A percentile compares a stretch with the other conserved stretches of the same genome.
These are phyloP conservation scores for Acanthaster planci DNA, from an alignment of 35 echinoderm and acorn worm species.

Conservation along the genomic window DNA sequence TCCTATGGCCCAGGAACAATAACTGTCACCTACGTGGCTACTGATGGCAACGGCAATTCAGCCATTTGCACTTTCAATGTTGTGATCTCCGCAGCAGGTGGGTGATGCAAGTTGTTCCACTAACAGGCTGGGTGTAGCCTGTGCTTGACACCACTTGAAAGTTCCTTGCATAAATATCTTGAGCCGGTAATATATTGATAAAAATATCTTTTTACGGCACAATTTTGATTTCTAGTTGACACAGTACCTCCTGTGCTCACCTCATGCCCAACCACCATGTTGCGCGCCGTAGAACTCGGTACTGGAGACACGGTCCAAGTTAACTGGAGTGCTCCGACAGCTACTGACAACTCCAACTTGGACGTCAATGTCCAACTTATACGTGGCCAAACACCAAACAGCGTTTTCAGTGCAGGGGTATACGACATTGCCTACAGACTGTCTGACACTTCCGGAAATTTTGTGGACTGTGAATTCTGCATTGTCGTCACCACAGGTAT, in stretches of 20 bases:
- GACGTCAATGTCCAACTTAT: neutral
- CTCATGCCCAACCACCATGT: neutral
- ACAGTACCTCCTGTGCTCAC: neutral
- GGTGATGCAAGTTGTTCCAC: neutral
- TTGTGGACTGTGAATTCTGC: neutral
- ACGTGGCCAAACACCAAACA: neutral
- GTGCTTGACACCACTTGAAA: no score
- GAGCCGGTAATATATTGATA: no score
- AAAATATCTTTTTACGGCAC: neutral
- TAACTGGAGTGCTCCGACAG: neutral
- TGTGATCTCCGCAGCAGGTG: neutral
- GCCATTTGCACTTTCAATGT: conserved; percentile 27
- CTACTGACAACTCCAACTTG: neutral
- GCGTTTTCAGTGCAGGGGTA: neutral
- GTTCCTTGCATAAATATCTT: no score
- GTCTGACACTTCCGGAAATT: neutral
- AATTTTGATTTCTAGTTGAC: neutral
- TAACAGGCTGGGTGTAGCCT: no score
- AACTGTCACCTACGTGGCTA: conserved; percentile 44
- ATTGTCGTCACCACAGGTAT: neutral
- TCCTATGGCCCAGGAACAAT: conserved; percentile 26
- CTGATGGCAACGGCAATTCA: conserved; percentile 13
- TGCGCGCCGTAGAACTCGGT: neutral
- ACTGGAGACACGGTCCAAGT: neutral
- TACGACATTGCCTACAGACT: neutral